Percentiles rank a stretch among this genome's conserved stretches.
Evolutionary conservation across 2,888 invertebrate genomes (phyloP).

Genomic region (Lacanobia wlatinum): DNA sequence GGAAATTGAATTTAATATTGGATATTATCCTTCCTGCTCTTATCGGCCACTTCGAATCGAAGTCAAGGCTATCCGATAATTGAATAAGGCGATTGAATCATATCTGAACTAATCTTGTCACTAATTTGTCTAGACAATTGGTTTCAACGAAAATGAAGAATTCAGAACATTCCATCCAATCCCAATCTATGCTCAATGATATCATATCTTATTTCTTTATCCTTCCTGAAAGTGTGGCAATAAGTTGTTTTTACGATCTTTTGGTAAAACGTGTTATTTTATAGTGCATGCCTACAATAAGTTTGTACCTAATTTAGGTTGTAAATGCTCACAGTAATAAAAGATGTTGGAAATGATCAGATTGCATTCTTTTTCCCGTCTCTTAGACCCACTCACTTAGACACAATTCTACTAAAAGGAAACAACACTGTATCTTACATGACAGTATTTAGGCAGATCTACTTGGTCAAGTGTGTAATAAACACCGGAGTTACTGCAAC

Average conservation of each 20-base stretch:
- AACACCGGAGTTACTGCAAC: constrained; percentile 22
- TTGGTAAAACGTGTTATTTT: neutral
- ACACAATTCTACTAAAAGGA: neutral
- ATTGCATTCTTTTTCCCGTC: too few species aligned
- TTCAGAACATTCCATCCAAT: constrained; percentile 33
- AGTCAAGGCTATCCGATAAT: constrained; percentile 45
- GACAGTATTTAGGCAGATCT: neutral
- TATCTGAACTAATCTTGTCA: constrained; percentile 25
- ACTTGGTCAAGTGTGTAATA: neutral
- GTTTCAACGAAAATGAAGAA: constrained; percentile 17
- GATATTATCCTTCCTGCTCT: constrained; percentile 22
- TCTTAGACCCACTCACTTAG: neutral
- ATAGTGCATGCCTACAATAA: neutral
- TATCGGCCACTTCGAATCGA: constrained; percentile 18
- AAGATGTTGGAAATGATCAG: neutral
- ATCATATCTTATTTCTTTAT: constrained; percentile 7
- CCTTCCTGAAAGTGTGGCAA: constrained; percentile 12
- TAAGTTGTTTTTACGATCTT: neutral
- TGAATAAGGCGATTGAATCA: constrained; percentile 19
- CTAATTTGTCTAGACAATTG: constrained; percentile 41
- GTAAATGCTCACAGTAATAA: neutral
- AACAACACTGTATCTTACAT: neutral
- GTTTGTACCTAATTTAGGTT: neutral
- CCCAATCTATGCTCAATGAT: neutral
- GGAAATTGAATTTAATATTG: constrained; percentile 7